Evolutionary conservation across 2,113 vertebrate genomes (phyloP).

Genomic region (Lasiurus borealis): DNA sequence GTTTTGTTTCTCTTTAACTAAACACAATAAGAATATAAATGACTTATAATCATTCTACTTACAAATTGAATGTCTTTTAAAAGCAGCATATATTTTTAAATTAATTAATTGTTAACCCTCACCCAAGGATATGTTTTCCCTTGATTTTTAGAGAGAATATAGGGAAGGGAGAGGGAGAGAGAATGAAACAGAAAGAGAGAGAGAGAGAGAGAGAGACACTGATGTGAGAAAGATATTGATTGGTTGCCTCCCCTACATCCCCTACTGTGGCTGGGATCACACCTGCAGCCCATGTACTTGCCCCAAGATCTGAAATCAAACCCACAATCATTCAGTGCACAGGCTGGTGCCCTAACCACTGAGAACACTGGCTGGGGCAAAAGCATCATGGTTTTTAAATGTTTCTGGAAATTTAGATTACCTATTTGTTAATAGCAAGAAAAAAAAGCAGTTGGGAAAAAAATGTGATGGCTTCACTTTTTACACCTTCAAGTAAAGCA

Average conservation of each 20-base stretch:
- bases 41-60: neutral
- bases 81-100: neutral
- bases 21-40: slow-evolving; percentile 12
- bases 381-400: neutral
- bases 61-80: slow-evolving; percentile 38
- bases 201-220: no score
- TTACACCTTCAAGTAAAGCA: neutral
- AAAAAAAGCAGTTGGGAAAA: neutral
- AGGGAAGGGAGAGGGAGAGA: no score
- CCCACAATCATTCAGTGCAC: no score
- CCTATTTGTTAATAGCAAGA: neutral
- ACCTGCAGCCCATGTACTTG: no score
- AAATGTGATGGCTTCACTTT: neutral
- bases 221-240: no score
- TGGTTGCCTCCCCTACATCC: no score
- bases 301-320: no score
- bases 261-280: no score
- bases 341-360: no score
- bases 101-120: neutral
- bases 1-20: slow-evolving; percentile 8
- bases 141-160: no score
- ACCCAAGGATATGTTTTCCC: no score
- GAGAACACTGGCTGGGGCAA: neutral
- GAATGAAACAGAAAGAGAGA: no score
- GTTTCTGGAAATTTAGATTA: neutral